Percentiles rank a stretch among this genome's conserved stretches.
Evolutionary conservation across 92 coral and sea anemone genomes (phyloP).

Genomic region (Micromussa lordhowensis): DNA sequence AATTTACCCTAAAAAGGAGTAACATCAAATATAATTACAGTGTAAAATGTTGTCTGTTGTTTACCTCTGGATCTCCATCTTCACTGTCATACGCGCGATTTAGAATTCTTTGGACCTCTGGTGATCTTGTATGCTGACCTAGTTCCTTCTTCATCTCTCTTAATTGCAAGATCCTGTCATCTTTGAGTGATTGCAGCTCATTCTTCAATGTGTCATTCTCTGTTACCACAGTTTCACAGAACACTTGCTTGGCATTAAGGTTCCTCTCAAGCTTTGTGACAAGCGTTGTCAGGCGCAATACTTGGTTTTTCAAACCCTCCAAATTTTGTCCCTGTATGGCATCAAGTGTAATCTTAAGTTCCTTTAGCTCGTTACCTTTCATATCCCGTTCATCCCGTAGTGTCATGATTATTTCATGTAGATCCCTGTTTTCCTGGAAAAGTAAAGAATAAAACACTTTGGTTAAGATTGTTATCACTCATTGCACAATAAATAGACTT

Average conservation of each 20-base stretch:
- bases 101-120: conserved; percentile 70
- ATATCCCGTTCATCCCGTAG: conserved; percentile 71
- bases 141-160: conserved; percentile 60
- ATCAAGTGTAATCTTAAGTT: conserved; percentile 59
- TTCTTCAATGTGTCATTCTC: conserved; percentile 78
- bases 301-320: conserved; percentile 60
- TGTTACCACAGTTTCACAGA: conserved; percentile 78
- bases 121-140: conserved; percentile 59
- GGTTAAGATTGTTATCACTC: not conserved
- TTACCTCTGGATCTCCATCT: conserved; percentile 59
- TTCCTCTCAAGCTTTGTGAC: conserved; percentile 64
- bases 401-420: conserved; percentile 81
- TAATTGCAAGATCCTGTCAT: conserved; percentile 66
- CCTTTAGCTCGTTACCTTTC: conserved; percentile 59
- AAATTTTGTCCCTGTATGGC: conserved; percentile 70
- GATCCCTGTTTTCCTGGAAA: conserved; percentile 86
- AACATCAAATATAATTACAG: not conserved
- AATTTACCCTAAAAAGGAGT: not conserved
- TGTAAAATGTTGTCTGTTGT: not conserved
- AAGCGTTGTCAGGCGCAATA: conserved; percentile 63
- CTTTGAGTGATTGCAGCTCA: conserved; percentile 64
- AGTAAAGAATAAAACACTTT: not conserved
- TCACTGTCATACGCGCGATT: conserved; percentile 56
- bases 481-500: not conserved
- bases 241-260: conserved; percentile 87